Evolutionary conservation across 2,113 vertebrate species (phyloP).

Genomic region (Python bivittatus): DNA sequence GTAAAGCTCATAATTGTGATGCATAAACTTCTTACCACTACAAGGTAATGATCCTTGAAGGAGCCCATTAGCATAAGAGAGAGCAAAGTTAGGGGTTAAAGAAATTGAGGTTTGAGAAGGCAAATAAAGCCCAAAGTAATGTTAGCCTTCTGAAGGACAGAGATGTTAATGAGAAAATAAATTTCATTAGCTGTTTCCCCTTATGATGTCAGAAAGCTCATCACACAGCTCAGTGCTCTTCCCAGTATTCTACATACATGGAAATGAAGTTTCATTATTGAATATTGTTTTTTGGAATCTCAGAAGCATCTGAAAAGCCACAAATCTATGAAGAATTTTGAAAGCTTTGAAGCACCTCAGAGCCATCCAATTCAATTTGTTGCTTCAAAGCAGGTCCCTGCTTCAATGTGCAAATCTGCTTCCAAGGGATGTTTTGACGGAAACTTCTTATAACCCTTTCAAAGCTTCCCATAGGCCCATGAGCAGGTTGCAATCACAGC

Average conservation of each 20-base stretch:
- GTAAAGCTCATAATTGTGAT: too few relatives aligned
- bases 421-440: background rate
- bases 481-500: background rate
- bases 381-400: background rate
- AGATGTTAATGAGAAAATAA: background rate
- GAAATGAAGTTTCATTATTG: background rate
- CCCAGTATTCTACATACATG: background rate
- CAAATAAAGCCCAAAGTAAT: too few relatives aligned
- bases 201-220: background rate
- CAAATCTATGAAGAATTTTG: background rate
- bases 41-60: too few relatives aligned
- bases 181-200: background rate
- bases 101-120: too few relatives aligned
- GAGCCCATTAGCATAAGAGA: too few relatives aligned
- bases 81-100: too few relatives aligned
- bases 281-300: background rate
- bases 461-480: background rate
- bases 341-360: background rate
- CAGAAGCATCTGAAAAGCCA: background rate
- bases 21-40: too few relatives aligned
- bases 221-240: background rate
- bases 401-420: background rate
- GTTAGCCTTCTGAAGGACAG: too few relatives aligned
- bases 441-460: background rate
- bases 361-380: background rate